These are phyloP conservation scores for Molothrus ater DNA, from an alignment of 2,797 vertebrate genomes.

Conservation along the genomic window DNA sequence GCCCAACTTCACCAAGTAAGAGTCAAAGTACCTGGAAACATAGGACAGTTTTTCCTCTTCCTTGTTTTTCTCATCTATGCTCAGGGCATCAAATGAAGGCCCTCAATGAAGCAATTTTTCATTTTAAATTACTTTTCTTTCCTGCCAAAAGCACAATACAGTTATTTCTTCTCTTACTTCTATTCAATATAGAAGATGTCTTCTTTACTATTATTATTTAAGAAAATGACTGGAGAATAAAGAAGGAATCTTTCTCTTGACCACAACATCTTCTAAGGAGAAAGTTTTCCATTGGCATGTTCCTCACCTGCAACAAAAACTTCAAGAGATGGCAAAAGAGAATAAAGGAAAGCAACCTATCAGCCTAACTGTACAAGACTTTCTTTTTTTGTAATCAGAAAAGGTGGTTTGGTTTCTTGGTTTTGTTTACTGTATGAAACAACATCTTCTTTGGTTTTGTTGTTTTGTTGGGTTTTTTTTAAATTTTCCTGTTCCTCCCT, in stretches of 20 bases:
- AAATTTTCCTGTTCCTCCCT: fast-evolving
- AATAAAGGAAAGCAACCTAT: neutral
- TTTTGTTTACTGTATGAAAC: neutral
- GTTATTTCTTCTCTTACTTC: constrained; percentile 51
- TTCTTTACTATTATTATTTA: neutral
- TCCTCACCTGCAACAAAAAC: constrained; percentile 59
- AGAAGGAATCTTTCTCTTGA: neutral
- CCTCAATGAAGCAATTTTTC: constrained; percentile 58
- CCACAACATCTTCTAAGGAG: constrained; percentile 28
- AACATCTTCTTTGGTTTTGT: too few relatives aligned
- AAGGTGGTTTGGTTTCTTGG: neutral
- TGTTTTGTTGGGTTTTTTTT: fast-evolving
- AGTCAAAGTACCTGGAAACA: constrained; percentile 61
- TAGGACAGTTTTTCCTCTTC: constrained; percentile 59
- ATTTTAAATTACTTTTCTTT: constrained; percentile 62
- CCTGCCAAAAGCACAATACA: constrained; percentile 55
- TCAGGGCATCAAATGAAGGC: constrained; percentile 57
- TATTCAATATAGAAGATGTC: neutral
- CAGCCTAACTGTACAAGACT: neutral
- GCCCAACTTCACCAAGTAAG: constrained; percentile 29
- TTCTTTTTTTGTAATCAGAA: neutral
- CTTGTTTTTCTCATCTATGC: constrained; percentile 51
- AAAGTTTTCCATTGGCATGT: constrained; percentile 18
- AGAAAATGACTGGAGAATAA: constrained; percentile 12
- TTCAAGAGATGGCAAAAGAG: constrained; percentile 6